These are phyloP conservation scores for Siniperca scherzeri DNA, from an alignment of 2,797 vertebrate genomes.

Conservation along the genomic window DNA sequence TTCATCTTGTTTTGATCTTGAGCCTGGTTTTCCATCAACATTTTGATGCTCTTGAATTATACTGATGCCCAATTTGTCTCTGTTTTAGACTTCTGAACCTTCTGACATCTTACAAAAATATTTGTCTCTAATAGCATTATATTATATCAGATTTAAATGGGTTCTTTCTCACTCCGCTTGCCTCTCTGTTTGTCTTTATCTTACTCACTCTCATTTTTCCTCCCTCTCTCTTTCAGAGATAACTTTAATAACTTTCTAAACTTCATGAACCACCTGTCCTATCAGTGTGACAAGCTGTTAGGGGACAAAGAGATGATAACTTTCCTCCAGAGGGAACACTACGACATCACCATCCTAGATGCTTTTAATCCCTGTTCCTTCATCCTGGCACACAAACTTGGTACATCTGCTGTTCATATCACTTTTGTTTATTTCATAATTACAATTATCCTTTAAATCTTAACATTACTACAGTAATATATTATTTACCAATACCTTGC, in stretches of 20 bases:
- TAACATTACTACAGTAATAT: neutral
- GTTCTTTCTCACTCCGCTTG: neutral
- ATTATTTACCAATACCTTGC: neutral
- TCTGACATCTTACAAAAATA: neutral
- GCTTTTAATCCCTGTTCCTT: constrained; percentile 83
- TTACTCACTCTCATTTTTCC: neutral
- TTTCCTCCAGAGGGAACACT: constrained; percentile 74
- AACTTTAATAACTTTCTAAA: constrained; percentile 57
- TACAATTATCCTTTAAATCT: neutral
- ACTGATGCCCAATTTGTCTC: neutral
- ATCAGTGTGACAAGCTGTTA: constrained; percentile 77
- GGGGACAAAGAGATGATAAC: constrained; percentile 67
- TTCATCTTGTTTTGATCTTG: neutral
- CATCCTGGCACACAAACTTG: constrained; percentile 77
- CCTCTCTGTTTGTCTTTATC: constrained; percentile 5
- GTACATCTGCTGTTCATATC: constrained; percentile 40
- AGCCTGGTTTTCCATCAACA: neutral
- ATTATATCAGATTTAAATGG: neutral
- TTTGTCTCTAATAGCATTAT: neutral
- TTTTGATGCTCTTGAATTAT: neutral
- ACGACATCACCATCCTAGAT: constrained; percentile 72
- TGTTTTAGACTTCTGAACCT: neutral
- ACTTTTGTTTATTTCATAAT: neutral
- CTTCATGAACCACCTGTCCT: constrained; percentile 71
- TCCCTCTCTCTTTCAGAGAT: constrained; percentile 61